These are phyloP conservation scores for Epinotia nisella DNA, from an alignment of 2,888 invertebrate genomes.

Conservation along the genomic window DNA sequence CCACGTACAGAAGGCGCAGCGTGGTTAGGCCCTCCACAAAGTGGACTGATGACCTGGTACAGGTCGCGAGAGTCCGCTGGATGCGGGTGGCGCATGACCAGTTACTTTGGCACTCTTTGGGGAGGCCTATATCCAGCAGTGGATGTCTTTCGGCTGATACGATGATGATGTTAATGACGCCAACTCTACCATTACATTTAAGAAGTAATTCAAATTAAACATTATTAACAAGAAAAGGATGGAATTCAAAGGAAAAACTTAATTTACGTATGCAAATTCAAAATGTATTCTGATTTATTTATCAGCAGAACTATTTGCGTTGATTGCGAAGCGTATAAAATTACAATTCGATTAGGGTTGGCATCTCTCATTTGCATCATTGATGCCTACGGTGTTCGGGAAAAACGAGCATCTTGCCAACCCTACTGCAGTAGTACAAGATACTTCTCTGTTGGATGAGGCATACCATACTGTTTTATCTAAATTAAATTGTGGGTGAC, in stretches of 20 bases:
- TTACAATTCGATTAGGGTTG: conserved; percentile 58
- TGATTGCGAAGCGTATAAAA: conserved; percentile 46
- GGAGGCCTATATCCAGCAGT: no score
- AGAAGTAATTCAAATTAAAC: not conserved
- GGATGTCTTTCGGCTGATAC: no score
- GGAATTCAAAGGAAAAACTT: conserved; percentile 12
- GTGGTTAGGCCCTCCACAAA: no score
- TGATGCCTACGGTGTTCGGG: conserved; percentile 60
- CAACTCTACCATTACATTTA: not conserved
- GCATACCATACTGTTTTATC: not conserved
- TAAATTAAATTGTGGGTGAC: no score
- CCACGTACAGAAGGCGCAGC: no score
- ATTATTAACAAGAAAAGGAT: not conserved
- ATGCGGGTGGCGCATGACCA: no score
- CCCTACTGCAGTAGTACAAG: conserved; percentile 31
- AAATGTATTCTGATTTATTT: conserved; percentile 38
- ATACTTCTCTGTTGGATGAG: not conserved
- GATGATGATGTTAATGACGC: no score
- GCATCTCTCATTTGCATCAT: conserved; percentile 62
- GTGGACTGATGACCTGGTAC: no score
- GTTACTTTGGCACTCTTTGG: no score
- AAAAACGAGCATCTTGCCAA: conserved; percentile 51
- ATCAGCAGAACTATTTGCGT: conserved; percentile 27
- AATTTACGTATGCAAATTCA: conserved; percentile 20
- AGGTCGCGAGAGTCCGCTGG: no score